A percentile compares a stretch with the other conserved stretches of the same genome.
Evolutionary conservation across 2,888 invertebrate genomes (phyloP).

Genomic region (Calameuta idolon): DNA sequence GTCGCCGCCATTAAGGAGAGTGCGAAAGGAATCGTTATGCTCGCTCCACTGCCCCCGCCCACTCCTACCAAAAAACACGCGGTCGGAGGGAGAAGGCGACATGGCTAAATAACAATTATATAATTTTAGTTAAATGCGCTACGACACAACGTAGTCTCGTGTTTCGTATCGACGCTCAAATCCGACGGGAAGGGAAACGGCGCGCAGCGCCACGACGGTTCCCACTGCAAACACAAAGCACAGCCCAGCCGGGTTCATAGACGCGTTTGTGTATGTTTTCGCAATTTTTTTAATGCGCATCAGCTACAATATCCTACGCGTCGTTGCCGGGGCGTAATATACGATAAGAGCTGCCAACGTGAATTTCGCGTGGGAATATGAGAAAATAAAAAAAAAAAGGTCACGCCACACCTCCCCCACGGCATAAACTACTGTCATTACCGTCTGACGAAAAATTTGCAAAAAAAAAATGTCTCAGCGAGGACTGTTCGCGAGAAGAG

Average conservation of each 20-base stretch:
- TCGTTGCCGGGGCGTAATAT: background rate
- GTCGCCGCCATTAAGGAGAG: background rate
- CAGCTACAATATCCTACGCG: background rate
- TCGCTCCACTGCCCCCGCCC: too few species aligned
- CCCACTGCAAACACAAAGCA: background rate
- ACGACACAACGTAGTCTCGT: background rate
- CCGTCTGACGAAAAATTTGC: background rate
- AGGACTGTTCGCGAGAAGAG: background rate
- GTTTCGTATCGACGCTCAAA: background rate
- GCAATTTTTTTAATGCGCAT: background rate
- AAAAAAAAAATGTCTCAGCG: background rate
- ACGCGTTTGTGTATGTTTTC: background rate
- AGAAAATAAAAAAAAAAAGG: background rate
- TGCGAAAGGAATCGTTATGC: background rate
- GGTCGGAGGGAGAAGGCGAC: background rate
- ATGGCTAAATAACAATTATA: background rate
- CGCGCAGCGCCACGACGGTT: background rate
- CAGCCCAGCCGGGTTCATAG: background rate
- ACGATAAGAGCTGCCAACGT: background rate
- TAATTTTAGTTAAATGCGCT: background rate
- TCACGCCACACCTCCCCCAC: background rate
- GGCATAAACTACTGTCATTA: background rate
- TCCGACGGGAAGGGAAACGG: background rate
- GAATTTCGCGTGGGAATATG: background rate
- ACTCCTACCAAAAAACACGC: too few species aligned